Conservation (phyloP, 2,797 vertebrate species). For the Percopsis omiscomaycus region DNA sequence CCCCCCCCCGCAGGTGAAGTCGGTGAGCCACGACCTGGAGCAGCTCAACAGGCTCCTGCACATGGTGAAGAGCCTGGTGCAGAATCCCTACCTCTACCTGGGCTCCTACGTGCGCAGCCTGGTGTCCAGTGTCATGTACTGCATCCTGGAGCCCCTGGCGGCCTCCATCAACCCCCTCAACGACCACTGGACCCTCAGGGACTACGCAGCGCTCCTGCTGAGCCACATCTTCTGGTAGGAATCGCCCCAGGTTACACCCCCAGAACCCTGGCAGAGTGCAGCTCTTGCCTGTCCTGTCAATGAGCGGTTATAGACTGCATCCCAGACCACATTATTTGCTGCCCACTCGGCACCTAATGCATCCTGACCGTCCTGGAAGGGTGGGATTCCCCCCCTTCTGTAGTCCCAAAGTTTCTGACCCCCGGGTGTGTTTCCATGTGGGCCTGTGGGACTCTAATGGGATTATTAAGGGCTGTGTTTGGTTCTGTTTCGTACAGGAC, state of each 20-base stretch:
- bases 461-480: neutral
- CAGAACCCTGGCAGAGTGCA: neutral
- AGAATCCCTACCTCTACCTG: conserved; percentile 90
- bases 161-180: conserved; percentile 96
- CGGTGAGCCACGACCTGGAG: conserved; percentile 91
- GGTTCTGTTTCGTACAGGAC: conserved; percentile 72
- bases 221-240: conserved; percentile 91
- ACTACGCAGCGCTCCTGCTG: conserved; percentile 88
- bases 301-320: neutral
- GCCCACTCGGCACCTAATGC: too few species aligned
- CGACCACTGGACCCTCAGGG: conserved; percentile 93
- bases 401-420: too few species aligned
- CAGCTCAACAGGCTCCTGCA: conserved; percentile 90
- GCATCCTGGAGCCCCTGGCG: conserved; percentile 90
- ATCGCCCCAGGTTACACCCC: neutral
- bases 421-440: neutral
- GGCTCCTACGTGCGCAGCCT: conserved; percentile 90
- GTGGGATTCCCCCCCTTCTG: too few species aligned
- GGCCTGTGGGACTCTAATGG: too few species aligned
- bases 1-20: conserved; percentile 82
- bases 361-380: too few species aligned
- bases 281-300: neutral
- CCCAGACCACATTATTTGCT: too few species aligned
- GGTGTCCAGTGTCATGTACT: conserved; percentile 92
- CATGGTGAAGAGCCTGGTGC: conserved; percentile 89